phyloP scores from a whole-genome alignment of 1,140 invertebrate genomes.

The Anthonomus grandis region DNA sequence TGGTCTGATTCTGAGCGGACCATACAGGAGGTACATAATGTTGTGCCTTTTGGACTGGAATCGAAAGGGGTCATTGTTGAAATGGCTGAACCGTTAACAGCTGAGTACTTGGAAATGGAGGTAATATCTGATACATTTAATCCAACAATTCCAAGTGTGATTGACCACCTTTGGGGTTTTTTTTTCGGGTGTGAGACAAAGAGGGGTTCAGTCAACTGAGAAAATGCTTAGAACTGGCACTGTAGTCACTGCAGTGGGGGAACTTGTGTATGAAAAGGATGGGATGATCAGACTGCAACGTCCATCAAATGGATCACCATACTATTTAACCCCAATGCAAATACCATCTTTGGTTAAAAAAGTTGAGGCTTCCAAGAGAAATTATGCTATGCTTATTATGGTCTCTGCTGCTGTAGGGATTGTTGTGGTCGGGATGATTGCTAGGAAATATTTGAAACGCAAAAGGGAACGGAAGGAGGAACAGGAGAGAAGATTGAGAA shows the following conservation, averaged over 20 bases:
- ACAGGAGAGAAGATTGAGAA: constrained; percentile 55
- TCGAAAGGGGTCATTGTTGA: constrained; percentile 62
- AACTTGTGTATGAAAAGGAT: constrained; percentile 56
- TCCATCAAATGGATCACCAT: constrained; percentile 63
- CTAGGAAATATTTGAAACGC: constrained; percentile 60
- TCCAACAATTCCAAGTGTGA: constrained; percentile 63
- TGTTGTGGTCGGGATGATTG: constrained; percentile 60
- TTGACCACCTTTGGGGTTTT: constrained; percentile 77
- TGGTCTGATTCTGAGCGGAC: constrained; percentile 74
- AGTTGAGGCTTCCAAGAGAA: constrained; percentile 62
- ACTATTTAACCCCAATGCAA: constrained; percentile 64
- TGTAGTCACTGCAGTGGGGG: constrained; percentile 72
- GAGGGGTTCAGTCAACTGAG: constrained; percentile 75
- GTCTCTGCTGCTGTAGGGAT: constrained; percentile 66
- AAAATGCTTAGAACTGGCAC: constrained; percentile 73
- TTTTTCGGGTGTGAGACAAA: constrained; percentile 69
- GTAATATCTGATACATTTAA: constrained; percentile 74
- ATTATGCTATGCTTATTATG: constrained; percentile 62
- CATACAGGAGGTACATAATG: constrained; percentile 69
- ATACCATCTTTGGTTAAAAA: constrained; percentile 53
- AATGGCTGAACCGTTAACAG: constrained; percentile 67
- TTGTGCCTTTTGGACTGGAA: constrained; percentile 69
- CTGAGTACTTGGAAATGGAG: constrained; percentile 74
- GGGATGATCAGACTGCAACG: constrained; percentile 62
- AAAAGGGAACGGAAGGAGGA: constrained; percentile 55